Conservation (phyloP, 2,888 invertebrate species). For the Metalampra italica region DNA sequence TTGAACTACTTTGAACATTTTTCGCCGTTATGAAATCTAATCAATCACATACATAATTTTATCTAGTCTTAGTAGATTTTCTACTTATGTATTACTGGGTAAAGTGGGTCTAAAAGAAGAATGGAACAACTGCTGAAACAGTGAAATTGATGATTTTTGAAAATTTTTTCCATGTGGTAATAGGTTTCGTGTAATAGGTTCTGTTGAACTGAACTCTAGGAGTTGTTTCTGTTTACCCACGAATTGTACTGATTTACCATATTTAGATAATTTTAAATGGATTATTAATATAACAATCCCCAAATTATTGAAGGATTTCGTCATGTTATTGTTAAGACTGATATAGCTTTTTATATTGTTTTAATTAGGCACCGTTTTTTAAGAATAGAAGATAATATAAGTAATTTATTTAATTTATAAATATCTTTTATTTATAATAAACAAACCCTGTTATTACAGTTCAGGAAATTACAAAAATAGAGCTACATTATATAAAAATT, state of each 20-base stretch:
- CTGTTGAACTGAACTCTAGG: too few species aligned
- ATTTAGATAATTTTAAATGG: slow-evolving; percentile 1
- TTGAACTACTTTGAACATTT: neutral
- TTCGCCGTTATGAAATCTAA: slow-evolving; percentile 10
- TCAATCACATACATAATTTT: neutral
- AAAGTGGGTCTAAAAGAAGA: neutral
- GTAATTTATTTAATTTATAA: slow-evolving; percentile 3
- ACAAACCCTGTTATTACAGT: slow-evolving; percentile 7
- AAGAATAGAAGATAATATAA: slow-evolving; percentile 15
- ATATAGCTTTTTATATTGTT: slow-evolving; percentile 39
- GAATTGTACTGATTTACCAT: too few species aligned
- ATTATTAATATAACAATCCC: slow-evolving; percentile 1
- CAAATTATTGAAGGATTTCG: slow-evolving; percentile 10
- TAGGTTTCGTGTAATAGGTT: too few species aligned
- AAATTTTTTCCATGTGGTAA: too few species aligned
- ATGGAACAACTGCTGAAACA: too few species aligned
- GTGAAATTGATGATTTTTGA: too few species aligned
- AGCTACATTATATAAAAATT: neutral
- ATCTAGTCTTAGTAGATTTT: neutral
- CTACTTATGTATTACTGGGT: slow-evolving; percentile 7
- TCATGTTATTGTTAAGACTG: slow-evolving; percentile 47
- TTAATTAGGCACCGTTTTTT: slow-evolving; percentile 11
- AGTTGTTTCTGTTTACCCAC: too few species aligned
- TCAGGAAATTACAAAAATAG: neutral
- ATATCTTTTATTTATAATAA: slow-evolving; percentile 6